Evolutionary conservation across 1,140 invertebrate species (phyloP).

Genomic region (Drosophila subpulchrella): DNA sequence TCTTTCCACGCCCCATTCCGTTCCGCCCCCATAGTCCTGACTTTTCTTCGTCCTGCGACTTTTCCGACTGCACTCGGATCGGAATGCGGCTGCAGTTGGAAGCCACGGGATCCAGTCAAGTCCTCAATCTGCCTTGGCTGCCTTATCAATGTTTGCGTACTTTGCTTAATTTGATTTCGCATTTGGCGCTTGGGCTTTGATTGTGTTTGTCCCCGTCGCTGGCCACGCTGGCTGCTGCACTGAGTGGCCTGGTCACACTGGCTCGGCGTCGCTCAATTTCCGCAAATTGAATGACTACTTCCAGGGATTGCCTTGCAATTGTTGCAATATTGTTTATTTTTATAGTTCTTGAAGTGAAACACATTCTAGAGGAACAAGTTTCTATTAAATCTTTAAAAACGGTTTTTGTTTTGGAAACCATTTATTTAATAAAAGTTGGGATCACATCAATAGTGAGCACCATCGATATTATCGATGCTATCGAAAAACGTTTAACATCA

Average conservation of each 20-base stretch:
- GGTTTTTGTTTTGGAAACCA: no score
- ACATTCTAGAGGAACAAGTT: no score
- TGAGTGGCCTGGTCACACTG: slow-evolving; percentile 32
- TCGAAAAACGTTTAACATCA: no score
- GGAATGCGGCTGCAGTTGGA: slow-evolving; percentile 12
- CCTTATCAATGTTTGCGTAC: slow-evolving; percentile 68
- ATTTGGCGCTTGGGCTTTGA: slow-evolving; percentile 40
- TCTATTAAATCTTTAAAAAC: no score
- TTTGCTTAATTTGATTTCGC: slow-evolving; percentile 78
- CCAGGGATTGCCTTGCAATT: background rate
- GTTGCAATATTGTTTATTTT: background rate
- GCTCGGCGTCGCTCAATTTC: background rate
- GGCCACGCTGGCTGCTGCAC: slow-evolving; percentile 10
- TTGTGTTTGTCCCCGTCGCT: slow-evolving; percentile 24
- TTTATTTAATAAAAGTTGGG: no score
- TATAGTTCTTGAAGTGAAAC: background rate
- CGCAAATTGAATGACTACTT: slow-evolving; percentile 18
- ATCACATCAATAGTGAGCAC: no score
- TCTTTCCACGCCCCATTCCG: background rate
- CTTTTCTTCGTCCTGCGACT: slow-evolving; percentile 5
- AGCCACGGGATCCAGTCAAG: slow-evolving; percentile 7
- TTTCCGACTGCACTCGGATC: slow-evolving; percentile 11
- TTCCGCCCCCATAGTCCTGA: background rate
- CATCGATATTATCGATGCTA: no score
- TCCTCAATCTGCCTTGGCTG: slow-evolving; percentile 26